Evolutionary conservation across 2,797 vertebrate species (phyloP), one percentile per base, ranked within the genome.

Genomic region (Enoplosus armatus): DNA sequence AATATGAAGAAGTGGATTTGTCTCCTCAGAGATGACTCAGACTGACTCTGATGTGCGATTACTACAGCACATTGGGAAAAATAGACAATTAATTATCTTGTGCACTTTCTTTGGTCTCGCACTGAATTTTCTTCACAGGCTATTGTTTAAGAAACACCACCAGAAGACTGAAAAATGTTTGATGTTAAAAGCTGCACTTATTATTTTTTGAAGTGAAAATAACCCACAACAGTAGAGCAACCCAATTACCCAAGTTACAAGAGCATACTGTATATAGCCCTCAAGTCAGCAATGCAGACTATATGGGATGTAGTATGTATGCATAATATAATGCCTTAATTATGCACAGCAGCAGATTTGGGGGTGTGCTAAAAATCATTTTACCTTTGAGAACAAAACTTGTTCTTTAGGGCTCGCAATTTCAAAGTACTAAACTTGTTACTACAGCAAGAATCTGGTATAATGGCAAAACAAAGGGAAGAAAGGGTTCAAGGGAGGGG

Each of bases 181-280:
- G 58, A 72, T 66, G 35, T 81, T 80, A 64, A 82, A 85, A 76
- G 24, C 64, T 35, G 62, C 29, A 33, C 47, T 56, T 82, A 27
- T 54, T 62, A 50, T 63, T 41, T 35, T 72, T 41, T 16, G 12
- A 54, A 54, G 24, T 54, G 16, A 70, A 79, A 75, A 83, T 64
- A 72, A 77, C 47, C 54, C 2, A 79, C 66, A 75, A 64, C 24
- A 55, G 37, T 0, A 47, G 35, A 75, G 64, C 8, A 63, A 33
- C 9, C 24, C 22, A 72, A 79, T 72, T 80, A 72, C n/a, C 73
- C 24, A 66, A 68, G 61, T 83, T 65, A 71, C 66, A 69, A 65
- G 33, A 72, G 61, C 37, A 78, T 20, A 50, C 10, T 75, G 53
- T 20, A 56, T 53, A 60, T 2, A 39, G 56, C 71, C 60, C 67